These are phyloP conservation scores for Lutraria rhynchaena DNA, from an alignment of 1,140 invertebrate genomes.

Conservation along the genomic window DNA sequence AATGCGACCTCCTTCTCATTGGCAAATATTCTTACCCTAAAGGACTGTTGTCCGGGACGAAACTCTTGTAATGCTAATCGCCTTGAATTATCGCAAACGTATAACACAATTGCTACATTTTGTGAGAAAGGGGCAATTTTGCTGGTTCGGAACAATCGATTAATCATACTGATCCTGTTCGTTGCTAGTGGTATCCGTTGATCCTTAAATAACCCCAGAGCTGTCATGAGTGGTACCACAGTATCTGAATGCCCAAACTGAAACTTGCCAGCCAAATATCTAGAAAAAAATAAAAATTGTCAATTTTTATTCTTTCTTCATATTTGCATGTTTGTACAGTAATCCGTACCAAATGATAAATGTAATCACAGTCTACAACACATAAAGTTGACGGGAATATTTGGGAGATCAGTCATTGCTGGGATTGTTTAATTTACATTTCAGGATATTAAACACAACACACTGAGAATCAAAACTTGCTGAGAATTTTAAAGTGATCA, in stretches of 20 bases:
- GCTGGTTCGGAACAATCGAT: conserved; percentile 88
- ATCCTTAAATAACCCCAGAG: conserved; percentile 89
- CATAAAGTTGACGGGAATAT: too few species aligned
- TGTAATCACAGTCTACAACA: too few species aligned
- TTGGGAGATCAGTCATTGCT: too few species aligned
- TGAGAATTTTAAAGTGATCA: too few species aligned
- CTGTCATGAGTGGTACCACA: conserved; percentile 89
- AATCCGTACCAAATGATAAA: too few species aligned
- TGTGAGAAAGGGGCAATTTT: conserved; percentile 90
- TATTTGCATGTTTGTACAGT: too few species aligned
- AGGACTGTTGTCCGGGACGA: not conserved
- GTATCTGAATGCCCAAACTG: conserved; percentile 95
- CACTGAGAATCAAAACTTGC: too few species aligned
- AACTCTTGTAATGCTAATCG: not conserved
- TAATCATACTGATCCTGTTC: conserved; percentile 83
- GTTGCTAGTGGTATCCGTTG: conserved; percentile 85
- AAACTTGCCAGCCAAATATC: conserved; percentile 76
- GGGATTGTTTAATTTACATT: too few species aligned
- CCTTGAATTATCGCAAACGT: conserved; percentile 69
- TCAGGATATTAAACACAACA: too few species aligned
- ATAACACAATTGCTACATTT: conserved; percentile 91
- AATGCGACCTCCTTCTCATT: conserved; percentile 36
- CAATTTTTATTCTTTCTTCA: too few species aligned
- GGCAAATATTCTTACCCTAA: conserved; percentile 34
- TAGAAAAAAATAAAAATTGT: conserved; percentile 31